phyloP scores from a whole-genome alignment of 1,140 invertebrate species.

The Aphaenogaster rudis region DNA sequence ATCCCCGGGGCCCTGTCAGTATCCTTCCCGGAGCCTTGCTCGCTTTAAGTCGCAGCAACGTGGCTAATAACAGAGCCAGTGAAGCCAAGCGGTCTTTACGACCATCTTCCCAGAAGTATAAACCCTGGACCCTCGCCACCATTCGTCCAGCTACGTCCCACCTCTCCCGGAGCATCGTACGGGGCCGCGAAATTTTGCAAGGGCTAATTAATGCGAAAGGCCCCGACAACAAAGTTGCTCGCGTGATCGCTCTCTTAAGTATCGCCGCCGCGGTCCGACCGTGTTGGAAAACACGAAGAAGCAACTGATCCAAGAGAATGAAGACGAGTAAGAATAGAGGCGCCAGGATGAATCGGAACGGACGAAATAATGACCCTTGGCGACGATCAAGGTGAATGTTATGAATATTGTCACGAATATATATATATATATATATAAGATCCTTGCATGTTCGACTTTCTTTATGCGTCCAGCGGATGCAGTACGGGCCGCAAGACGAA shows the following conservation, averaged over 20 bases:
- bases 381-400: slow-evolving; percentile 48
- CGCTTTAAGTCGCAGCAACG: slow-evolving; percentile 79
- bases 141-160: slow-evolving; percentile 40
- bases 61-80: slow-evolving; percentile 85
- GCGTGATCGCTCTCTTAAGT: slow-evolving; percentile 65
- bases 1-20: slow-evolving; percentile 76
- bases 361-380: slow-evolving; percentile 64
- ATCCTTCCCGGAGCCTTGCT: slow-evolving; percentile 75
- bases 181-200: slow-evolving; percentile 61
- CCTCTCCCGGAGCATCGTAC: slow-evolving; percentile 45
- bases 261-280: slow-evolving; percentile 39
- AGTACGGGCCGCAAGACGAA: slow-evolving; percentile 39
- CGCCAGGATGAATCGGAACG: slow-evolving; percentile 56
- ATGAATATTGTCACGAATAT: slow-evolving; percentile 61
- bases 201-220: slow-evolving; percentile 66
- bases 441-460: slow-evolving; percentile 58
- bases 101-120: slow-evolving; percentile 86
- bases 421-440: slow-evolving; percentile 36
- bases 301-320: slow-evolving; percentile 50
- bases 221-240: slow-evolving; percentile 62
- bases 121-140: slow-evolving; percentile 74
- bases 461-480: slow-evolving; percentile 44
- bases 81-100: slow-evolving; percentile 85
- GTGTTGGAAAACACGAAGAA: slow-evolving; percentile 67
- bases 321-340: slow-evolving; percentile 45